Base-by-base conservation (phyloP, 2,113 vertebrate genomes). In the Brienomyrus brachyistius region DNA sequence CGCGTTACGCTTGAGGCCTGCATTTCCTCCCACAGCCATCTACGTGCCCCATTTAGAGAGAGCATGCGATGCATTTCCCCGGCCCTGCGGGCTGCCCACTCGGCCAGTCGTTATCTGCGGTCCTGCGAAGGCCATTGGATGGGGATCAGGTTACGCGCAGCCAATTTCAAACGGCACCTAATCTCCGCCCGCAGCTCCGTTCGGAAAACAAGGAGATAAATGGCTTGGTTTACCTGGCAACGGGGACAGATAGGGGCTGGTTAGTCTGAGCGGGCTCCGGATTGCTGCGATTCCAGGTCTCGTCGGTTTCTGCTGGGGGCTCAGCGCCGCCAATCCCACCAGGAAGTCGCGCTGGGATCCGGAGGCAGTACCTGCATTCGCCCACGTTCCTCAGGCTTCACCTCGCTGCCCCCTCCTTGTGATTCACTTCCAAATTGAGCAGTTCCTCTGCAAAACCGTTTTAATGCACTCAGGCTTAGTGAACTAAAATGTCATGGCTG, bases 351-450 rank as follows among this genome's bases (percentile, higher is more conserved):
- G 90, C 92, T 87, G 91, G 90, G 93, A 83, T 94, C 90, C 88
- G 90, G 84, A 91, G 90, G 88, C 87, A 89, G 92, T 90, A 94
- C 91, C 90, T 84, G 89, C 51, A 35, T 86, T 19, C n/a, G 86
- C 87, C 89, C 92, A 89, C 91, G 91, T 31, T 70, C 92, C 91
- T 88, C 74, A 88, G 91, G 91, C 70, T 62, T 89, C 90, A 91
- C 91, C 91, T 92, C 91, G 92, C 87, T 87, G 88, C 92, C 91
- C 92, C 93, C 91, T 94, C 96, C 94, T 94, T 95, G 94, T 95
- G 95, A 95, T 91, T 95, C 94, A 95, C 48, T 87, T 74, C 27
- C 62, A 91, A 89, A 91, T 89, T 90, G n/a, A 47, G 43, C 89
- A 90, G 84, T 91, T 91, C 21, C 51, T 21, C 52, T n/a, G 62